phyloP scores from a whole-genome alignment of 2,888 invertebrate genomes.

The Ochropleura plecta region DNA sequence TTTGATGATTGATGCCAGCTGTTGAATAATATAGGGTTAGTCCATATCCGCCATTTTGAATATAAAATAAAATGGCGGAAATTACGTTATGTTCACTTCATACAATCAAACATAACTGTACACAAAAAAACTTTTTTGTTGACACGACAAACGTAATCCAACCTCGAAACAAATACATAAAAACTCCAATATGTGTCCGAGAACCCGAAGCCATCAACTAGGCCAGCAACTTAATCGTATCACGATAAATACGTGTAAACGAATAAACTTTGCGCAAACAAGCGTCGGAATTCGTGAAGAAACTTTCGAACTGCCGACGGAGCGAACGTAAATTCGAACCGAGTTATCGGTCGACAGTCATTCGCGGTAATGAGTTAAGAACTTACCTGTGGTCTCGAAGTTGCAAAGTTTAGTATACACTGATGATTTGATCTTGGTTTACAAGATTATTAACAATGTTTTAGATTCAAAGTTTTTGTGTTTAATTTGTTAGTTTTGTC shows the following conservation, averaged over 20 bases:
- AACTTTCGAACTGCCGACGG: conserved; percentile 54
- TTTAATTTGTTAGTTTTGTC: not conserved
- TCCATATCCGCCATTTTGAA: too few species aligned
- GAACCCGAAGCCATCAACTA: conserved; percentile 38
- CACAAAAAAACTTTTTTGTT: conserved; percentile 35
- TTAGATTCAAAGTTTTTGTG: conserved; percentile 23
- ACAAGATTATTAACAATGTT: conserved; percentile 44
- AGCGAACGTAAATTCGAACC: conserved; percentile 66
- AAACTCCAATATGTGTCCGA: conserved; percentile 40
- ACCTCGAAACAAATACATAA: conserved; percentile 37
- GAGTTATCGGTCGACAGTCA: conserved; percentile 68
- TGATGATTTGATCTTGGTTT: conserved; percentile 56
- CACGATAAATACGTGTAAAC: conserved; percentile 66
- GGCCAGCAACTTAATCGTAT: conserved; percentile 64
- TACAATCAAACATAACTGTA: not conserved
- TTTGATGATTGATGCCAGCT: too few species aligned
- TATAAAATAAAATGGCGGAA: not conserved
- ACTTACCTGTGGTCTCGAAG: conserved; percentile 61
- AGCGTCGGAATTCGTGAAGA: conserved; percentile 64
- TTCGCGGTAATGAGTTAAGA: conserved; percentile 70
- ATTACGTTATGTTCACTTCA: not conserved
- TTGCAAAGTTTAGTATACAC: conserved; percentile 49
- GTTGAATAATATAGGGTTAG: too few species aligned
- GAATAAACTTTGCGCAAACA: conserved; percentile 69
- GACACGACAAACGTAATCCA: conserved; percentile 37